Conservation (phyloP, 2,113 vertebrate species). For the Oryzias celebensis region DNA sequence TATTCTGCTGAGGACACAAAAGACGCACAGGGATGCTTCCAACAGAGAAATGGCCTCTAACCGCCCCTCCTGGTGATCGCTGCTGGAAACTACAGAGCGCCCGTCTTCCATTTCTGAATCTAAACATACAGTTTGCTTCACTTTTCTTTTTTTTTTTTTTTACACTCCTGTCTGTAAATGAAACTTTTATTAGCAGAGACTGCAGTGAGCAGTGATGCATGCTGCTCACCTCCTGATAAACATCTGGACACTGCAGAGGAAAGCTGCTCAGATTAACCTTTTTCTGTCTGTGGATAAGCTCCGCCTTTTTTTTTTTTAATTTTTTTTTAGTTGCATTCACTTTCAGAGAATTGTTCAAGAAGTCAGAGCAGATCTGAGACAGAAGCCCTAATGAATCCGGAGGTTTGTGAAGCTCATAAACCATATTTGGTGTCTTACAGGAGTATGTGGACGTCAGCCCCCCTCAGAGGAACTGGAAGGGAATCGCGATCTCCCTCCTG, state of each 20-base stretch:
- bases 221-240: neutral
- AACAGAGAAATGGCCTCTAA: conserved; percentile 14
- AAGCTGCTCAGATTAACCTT: neutral
- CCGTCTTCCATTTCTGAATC: neutral
- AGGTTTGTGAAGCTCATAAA: neutral
- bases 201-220: conserved; percentile 12
- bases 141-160: neutral
- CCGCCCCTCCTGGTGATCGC: conserved; percentile 11
- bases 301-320: conserved; percentile 10
- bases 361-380: no score
- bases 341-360: no score
- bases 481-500: conserved; percentile 92
- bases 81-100: conserved; percentile 2
- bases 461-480: conserved; percentile 93
- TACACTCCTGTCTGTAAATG: neutral
- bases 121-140: conserved; percentile 19
- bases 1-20: no score
- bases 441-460: conserved; percentile 89
- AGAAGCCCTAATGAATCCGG: neutral
- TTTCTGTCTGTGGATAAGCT: conserved; percentile 12
- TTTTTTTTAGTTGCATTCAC: conserved; percentile 4
- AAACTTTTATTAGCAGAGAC: conserved; percentile 13
- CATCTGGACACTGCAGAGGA: neutral
- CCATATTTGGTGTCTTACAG: conserved; percentile 60
- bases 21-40: no score